Evolutionary conservation across 1,140 invertebrate species (phyloP).

Genomic region (Cydia pomonella): DNA sequence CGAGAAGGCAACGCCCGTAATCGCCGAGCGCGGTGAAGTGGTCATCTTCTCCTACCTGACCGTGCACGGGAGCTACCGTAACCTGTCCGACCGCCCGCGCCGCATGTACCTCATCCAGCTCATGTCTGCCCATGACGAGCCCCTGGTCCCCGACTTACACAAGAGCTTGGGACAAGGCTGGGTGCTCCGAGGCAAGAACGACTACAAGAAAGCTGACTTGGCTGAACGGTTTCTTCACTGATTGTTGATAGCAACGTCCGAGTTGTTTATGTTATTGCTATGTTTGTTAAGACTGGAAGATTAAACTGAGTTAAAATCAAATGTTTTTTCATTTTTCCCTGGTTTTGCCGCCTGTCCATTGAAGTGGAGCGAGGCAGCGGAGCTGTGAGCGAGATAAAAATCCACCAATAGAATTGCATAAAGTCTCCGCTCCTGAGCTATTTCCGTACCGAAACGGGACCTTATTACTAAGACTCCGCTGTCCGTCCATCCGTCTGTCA

Average conservation of each 20-base stretch:
- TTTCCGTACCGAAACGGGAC: too few species aligned
- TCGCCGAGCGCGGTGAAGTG: constrained; percentile 78
- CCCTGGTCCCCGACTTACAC: constrained; percentile 63
- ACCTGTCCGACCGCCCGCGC: constrained; percentile 71
- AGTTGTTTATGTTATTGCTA: background rate
- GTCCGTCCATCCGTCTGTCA: too few species aligned
- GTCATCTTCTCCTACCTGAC: constrained; percentile 82
- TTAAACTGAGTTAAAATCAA: background rate
- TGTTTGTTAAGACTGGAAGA: background rate
- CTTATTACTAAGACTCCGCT: too few species aligned
- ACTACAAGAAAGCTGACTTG: constrained; percentile 21
- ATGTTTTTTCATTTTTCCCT: background rate
- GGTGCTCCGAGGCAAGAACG: constrained; percentile 78
- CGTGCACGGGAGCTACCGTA: constrained; percentile 82
- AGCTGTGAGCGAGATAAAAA: too few species aligned
- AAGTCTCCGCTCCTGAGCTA: too few species aligned
- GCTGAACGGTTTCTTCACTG: constrained; percentile 25
- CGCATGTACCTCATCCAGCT: constrained; percentile 82
- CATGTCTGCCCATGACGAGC: constrained; percentile 79
- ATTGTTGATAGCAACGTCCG: background rate
- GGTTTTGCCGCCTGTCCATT: too few species aligned
- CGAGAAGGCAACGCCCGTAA: constrained; percentile 76
- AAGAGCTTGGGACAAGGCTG: constrained; percentile 76
- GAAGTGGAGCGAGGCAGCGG: too few species aligned
- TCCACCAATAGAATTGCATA: too few species aligned